phyloP scores from a whole-genome alignment of 2,888 invertebrate species.

The Ophraella communa region DNA sequence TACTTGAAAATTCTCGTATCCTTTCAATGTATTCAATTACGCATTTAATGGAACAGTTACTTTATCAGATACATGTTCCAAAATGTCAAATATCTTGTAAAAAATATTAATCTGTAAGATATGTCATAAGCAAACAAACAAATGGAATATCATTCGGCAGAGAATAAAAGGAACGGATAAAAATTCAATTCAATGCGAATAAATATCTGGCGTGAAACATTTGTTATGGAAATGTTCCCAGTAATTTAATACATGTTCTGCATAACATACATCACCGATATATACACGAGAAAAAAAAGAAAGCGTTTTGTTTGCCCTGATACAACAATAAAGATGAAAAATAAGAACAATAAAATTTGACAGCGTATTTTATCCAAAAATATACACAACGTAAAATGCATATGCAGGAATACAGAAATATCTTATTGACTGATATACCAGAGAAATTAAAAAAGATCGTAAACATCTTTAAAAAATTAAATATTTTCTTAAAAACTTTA shows the following conservation, averaged over 20 bases:
- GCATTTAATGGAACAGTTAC: too few relatives aligned
- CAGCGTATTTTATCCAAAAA: slow-evolving; percentile 51
- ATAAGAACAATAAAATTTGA: slow-evolving; percentile 54
- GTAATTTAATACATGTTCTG: slow-evolving; percentile 38
- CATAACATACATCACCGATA: slow-evolving; percentile 37
- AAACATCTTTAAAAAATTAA: background rate
- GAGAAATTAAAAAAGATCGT: background rate
- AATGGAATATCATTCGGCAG: slow-evolving; percentile 29
- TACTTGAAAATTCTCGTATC: too few relatives aligned
- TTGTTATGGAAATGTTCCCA: slow-evolving; percentile 37
- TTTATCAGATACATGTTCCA: background rate
- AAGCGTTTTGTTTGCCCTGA: slow-evolving; percentile 38
- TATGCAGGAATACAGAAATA: slow-evolving; percentile 40
- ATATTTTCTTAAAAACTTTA: too few relatives aligned
- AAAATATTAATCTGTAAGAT: slow-evolving; percentile 20
- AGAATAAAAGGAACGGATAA: slow-evolving; percentile 28
- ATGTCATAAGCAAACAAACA: slow-evolving; percentile 19
- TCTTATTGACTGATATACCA: slow-evolving; percentile 22
- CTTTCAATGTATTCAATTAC: too few relatives aligned
- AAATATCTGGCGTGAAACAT: slow-evolving; percentile 34
- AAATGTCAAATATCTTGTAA: too few relatives aligned
- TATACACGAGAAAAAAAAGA: slow-evolving; percentile 27
- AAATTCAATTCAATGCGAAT: slow-evolving; percentile 34
- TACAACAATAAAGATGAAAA: slow-evolving; percentile 53
- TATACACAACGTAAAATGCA: slow-evolving; percentile 44